Percentiles rank a stretch among this genome's conserved stretches.
Conservation (phyloP, 1,140 invertebrate species). For the Metaphire vulgaris region DNA sequence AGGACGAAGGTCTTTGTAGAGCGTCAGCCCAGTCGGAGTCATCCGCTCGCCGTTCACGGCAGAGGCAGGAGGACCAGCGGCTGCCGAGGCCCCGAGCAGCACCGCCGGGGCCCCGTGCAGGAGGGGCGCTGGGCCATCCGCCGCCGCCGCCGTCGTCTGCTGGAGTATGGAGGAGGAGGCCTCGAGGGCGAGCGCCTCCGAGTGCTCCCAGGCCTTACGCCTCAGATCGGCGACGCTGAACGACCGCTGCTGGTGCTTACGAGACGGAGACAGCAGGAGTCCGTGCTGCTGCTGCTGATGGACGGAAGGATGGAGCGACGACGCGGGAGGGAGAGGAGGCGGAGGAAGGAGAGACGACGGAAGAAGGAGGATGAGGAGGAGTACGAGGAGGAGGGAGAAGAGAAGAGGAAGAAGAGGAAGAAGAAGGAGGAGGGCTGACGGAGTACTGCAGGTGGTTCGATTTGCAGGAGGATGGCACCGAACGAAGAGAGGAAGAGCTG, state of each 20-base stretch:
- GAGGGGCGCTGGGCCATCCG: too few relatives aligned
- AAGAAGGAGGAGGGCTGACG: background rate
- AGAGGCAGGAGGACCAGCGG: too few relatives aligned
- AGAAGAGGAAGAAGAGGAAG: background rate
- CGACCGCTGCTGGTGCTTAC: conserved; percentile 53
- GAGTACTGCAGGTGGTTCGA: background rate
- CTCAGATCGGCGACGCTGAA: conserved; percentile 83
- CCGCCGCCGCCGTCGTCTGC: too few relatives aligned
- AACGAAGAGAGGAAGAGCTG: background rate
- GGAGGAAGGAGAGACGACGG: background rate
- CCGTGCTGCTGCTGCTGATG: conserved; percentile 20
- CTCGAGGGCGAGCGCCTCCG: conserved; percentile 11
- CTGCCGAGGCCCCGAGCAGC: too few relatives aligned
- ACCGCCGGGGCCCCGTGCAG: too few relatives aligned
- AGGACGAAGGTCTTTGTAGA: too few relatives aligned
- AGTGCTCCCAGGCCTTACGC: conserved; percentile 57
- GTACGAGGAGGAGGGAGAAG: background rate
- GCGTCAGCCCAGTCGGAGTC: too few relatives aligned
- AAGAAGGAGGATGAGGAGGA: too few relatives aligned
- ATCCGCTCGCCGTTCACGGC: too few relatives aligned
- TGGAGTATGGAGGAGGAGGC: background rate
- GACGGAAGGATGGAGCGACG: conserved; percentile 9
- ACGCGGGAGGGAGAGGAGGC: background rate
- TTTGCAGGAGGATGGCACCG: too few relatives aligned
- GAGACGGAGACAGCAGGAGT: background rate